Evolutionary conservation across 92 coral and sea anemone species (phyloP), one percentile per base, ranked within the genome.

Genomic region (Heliopora coerulea): DNA sequence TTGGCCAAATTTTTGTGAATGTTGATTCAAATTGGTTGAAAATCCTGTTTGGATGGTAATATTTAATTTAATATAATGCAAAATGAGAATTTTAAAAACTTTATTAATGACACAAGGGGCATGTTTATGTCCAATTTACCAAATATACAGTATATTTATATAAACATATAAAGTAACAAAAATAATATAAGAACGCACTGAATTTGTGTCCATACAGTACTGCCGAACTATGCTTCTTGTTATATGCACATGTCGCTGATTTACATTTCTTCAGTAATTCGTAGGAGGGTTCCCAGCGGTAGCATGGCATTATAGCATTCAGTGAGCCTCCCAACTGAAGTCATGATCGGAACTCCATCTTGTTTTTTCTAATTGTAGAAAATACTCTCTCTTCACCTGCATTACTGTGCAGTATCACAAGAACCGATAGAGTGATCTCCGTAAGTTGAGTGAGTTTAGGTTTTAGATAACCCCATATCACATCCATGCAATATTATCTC

Each of bases 251-350:
- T 50, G 77, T 68, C 33, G 79, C 79, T 39, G 69, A 56, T 58
- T 72, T 59, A 49, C 79, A 80, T 49, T 80, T 81, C 59, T 52
- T 81, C 66, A 81, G 25, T 70, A 80, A 65, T 37, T 74, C 75
- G 21, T 50, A 28, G 49, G 85, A 73, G 21, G 80, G 85, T 60
- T 63, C 68, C 75, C 68, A 74, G 32, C 29, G 62, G 74, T 80
- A 61, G 66, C 80, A 62, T 31, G 85, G 80, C 24, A 54, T 49
- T 40, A 79, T 68, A 1, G 79, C 30, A 44, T 54, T 54, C 54
- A 79, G 68, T 12, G 79, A 54, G 11, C 40, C 73, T 61, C 68
- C 49, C 21, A 29, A 27, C 15, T 70, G 42, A 11, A 79, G 72
- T 6, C 68, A 18, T 12, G 83, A 29, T 32, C 73, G 27, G 44